Base-by-base conservation (phyloP, 2,797 vertebrate genomes). In the Lagorchestes hirsutus region DNA sequence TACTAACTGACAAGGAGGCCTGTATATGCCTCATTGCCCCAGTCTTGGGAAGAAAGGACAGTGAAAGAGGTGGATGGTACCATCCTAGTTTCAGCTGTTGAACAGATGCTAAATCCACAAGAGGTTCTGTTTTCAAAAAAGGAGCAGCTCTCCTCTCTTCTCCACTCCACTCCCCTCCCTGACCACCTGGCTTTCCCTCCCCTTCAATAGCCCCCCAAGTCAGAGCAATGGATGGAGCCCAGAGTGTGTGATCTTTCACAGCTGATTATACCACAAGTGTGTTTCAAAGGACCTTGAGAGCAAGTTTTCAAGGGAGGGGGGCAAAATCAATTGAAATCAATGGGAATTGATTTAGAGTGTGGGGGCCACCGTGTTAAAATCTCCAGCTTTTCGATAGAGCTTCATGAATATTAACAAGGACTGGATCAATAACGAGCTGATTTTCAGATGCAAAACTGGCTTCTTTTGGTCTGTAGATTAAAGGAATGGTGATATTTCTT, bases 381-480 rank as follows among this genome's bases (percentile, higher is more conserved):
- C 99, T 98, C 98, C 98, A 99, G 99, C 98, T 98, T 99, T 99
- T 99, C 99, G 99, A 99, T 99, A 99, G 98, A 99, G 99, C 99
- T 99, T 99, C 99, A 99, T 99, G 99, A 99, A 99, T 99, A 99
- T 99, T 99, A 99, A 99, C 99, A 97, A 98, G 93, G 94, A 94
- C 24, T 31, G 98, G 98, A 99, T 99, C 99, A 99, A 99, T 99
- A 98, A 96, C 18, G 98, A 98, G 98, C 98, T 98, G 98, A 98
- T 99, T 99, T 99, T 98, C 98, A 98, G 98, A 98, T 92, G 98
- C 98, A 98, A 98, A 98, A 98, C 98, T 98, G 98, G 98, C 98
- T 98, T 98, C 98, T 98, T 98, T 98, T 98, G 96, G 97, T 97
- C 98, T 98, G 97, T 96, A 98, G 98, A 98, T 98, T 98, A 98